Conservation (phyloP, 2,797 vertebrate species). For the Sitta carolinensis region DNA sequence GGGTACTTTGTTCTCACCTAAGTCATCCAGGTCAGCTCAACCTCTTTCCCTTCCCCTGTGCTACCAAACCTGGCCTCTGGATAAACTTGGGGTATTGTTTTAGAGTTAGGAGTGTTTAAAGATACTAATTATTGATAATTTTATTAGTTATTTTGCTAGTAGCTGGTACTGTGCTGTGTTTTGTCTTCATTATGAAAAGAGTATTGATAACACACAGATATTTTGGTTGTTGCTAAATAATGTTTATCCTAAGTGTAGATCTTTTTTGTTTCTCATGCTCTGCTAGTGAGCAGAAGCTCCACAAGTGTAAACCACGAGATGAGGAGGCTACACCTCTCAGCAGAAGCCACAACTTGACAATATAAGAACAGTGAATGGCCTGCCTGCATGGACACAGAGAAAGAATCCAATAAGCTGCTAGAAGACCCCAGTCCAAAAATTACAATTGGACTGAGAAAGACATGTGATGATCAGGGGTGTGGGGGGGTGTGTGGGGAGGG, state of each 20-base stretch:
- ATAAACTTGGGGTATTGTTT: background rate
- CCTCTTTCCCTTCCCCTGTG: background rate
- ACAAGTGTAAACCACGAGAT: background rate
- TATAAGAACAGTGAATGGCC: background rate
- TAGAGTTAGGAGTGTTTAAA: background rate
- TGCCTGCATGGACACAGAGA: background rate
- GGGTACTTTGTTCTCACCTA: background rate
- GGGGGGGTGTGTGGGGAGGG: too few species aligned
- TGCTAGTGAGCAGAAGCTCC: background rate
- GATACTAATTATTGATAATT: background rate
- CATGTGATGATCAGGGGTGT: rapidly evolving
- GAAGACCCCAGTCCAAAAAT: background rate
- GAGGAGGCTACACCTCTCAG: background rate
- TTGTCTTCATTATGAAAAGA: background rate
- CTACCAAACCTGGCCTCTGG: background rate
- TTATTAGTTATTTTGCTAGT: background rate
- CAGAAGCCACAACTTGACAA: background rate
- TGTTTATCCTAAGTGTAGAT: background rate
- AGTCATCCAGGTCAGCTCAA: background rate
- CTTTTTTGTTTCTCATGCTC: background rate
- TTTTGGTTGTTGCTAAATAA: background rate
- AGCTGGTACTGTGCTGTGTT: background rate
- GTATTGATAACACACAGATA: background rate
- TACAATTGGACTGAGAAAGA: background rate
- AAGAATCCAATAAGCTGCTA: background rate